These are phyloP conservation scores for Mongoloraphidia duomilia DNA, from an alignment of 2,888 invertebrate genomes.

Conservation along the genomic window DNA sequence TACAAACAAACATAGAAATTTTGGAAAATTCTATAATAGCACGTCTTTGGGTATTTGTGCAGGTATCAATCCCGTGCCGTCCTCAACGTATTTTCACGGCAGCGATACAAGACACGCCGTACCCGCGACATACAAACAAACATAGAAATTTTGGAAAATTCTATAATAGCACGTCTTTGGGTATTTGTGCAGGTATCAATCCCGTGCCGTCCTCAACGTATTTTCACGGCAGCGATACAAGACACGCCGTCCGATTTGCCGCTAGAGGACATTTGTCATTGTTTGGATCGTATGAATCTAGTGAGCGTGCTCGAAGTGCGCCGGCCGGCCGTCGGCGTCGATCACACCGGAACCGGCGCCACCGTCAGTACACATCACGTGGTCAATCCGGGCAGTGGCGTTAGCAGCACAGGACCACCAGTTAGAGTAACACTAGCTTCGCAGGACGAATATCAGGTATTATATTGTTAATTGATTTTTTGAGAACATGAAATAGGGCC, in stretches of 20 bases:
- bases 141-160: too few relatives aligned
- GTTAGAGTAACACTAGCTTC: constrained; percentile 61
- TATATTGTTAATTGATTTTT: neutral
- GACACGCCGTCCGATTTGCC: constrained; percentile 75
- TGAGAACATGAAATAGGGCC: too few relatives aligned
- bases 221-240: constrained; percentile 69
- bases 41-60: too few relatives aligned
- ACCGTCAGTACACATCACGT: constrained; percentile 1
- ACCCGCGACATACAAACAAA: too few relatives aligned
- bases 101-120: constrained; percentile 68
- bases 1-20: too few relatives aligned
- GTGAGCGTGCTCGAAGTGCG: constrained; percentile 24
- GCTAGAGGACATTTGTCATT: constrained; percentile 69
- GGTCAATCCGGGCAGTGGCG: constrained; percentile 8
- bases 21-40: too few relatives aligned
- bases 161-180: too few relatives aligned
- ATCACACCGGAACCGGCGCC: constrained; percentile 1
- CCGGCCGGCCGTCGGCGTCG: constrained; percentile 14
- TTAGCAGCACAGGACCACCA: constrained; percentile 38
- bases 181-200: constrained; percentile 47
- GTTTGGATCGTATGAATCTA: constrained; percentile 28
- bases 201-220: constrained; percentile 75
- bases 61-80: constrained; percentile 71
- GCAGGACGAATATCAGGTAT: constrained; percentile 45
- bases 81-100: constrained; percentile 79